Evolutionary conservation across 2,797 vertebrate genomes (phyloP).

Genomic region (Smutsia temminckii): DNA sequence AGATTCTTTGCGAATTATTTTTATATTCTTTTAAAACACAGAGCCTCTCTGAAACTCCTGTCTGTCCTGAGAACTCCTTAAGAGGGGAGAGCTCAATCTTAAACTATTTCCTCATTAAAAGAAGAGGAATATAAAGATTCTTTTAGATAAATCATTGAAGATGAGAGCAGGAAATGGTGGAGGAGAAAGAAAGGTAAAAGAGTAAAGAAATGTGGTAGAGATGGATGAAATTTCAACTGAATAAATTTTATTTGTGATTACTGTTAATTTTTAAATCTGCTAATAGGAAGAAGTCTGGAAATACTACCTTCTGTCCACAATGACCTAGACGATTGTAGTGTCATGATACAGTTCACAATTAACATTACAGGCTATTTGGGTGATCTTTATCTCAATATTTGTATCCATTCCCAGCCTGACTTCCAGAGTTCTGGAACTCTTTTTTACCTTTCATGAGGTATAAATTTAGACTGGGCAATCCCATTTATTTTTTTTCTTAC

Average conservation of each 20-base stretch:
- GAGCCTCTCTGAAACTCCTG: neutral
- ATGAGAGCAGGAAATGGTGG: neutral
- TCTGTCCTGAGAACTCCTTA: slow-evolving; percentile 49
- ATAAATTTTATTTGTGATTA: slow-evolving; percentile 51
- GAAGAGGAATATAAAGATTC: slow-evolving; percentile 11
- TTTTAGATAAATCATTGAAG: slow-evolving; percentile 14
- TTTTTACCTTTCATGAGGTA: neutral
- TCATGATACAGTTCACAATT: neutral
- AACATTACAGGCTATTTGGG: neutral
- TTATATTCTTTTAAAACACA: slow-evolving; percentile 19
- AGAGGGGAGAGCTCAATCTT: neutral
- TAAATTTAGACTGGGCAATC: neutral
- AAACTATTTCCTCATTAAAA: slow-evolving; percentile 1
- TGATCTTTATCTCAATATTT: slow-evolving; percentile 4
- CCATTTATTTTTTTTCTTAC: slow-evolving; percentile 20
- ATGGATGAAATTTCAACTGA: slow-evolving; percentile 31
- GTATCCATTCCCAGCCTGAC: neutral
- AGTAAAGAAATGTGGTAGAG: slow-evolving; percentile 9
- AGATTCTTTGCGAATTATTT: slow-evolving; percentile 50
- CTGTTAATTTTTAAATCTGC: slow-evolving; percentile 41
- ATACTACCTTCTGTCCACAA: neutral
- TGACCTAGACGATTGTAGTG: neutral
- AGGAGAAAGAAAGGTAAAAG: neutral
- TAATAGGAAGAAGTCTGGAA: slow-evolving; percentile 18
- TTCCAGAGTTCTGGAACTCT: slow-evolving; percentile 1